Evolutionary conservation across 2,113 vertebrate species (phyloP), one percentile per base, ranked within the genome.

Genomic region (Sinosuthora webbiana): DNA sequence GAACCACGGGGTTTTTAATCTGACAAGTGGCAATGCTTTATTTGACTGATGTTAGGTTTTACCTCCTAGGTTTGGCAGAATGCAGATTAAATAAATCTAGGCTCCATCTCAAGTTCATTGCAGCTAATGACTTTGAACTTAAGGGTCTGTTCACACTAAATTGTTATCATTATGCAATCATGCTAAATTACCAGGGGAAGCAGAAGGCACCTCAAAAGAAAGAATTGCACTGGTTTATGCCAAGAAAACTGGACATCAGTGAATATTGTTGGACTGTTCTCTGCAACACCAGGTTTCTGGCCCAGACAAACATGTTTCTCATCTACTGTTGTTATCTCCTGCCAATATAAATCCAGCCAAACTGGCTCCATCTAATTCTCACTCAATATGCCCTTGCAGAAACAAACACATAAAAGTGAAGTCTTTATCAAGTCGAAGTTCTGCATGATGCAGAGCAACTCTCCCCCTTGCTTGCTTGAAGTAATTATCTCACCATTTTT

Each of bases 291-390:
- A 89, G 86, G 86, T 77, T 87, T 94, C 68, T 93, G 62, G 64
- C 78, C 80, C 92, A 95, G 79, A 92, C 73, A 70, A 87, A 89
- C 60, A 76, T 69, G 56, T 71, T 94, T 92, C 90, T 95, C 86
- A 71, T 96, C 90, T 93, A 81, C 52, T 65, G 73, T 71, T 80
- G 76, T 93, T 83, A 94, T 87, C 90, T 93, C 45, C 80, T 93
- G 94, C 93, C 92, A 95, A 65, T 73, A 87, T 33, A 92, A 96
- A 92, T 82, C 62, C 90, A 97, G 95, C 88, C 94, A 94, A 96
- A 92, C 80, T 93, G 92, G 76, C 88, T 96, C 95, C 93, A 89
- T 94, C 56, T 89, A 45, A 89, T 93, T 97, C 77, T 92, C 92
- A 92, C 88, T 96, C 93, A 95, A 89, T 94, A 96, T 90, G 76